Conservation (phyloP, 2,797 vertebrate species). For the Aotus griseimembra region DNA sequence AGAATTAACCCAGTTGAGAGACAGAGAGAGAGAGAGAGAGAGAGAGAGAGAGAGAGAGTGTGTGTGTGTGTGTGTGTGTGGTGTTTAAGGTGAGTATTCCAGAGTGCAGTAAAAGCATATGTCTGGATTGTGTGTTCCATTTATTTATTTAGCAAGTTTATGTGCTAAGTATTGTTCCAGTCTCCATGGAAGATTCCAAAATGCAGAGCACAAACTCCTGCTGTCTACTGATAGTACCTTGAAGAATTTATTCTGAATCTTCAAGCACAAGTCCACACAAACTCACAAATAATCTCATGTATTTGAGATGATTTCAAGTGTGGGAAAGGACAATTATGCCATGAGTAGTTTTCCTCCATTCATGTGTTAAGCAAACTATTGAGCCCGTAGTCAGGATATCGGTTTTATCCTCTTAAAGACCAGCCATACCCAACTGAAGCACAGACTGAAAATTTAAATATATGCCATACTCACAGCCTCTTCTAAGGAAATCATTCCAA, state of each 20-base stretch:
- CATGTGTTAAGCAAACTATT: not conserved
- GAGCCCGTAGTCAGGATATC: not conserved
- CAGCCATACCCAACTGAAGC: not conserved
- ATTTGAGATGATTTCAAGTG: not conserved
- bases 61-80: not conserved
- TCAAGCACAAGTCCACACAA: not conserved
- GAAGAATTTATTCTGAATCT: not conserved
- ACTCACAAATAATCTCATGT: not conserved
- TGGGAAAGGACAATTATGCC: not conserved
- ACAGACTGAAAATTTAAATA: not conserved
- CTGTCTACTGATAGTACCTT: not conserved
- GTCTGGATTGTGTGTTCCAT: not conserved
- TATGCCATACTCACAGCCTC: accelerated
- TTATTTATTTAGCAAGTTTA: not conserved
- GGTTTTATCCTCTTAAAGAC: not conserved
- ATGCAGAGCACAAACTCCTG: not conserved
- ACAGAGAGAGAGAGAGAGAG: not conserved
- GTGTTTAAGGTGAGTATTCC: not conserved
- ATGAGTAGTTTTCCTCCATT: not conserved
- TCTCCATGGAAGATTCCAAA: not conserved
- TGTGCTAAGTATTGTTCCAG: not conserved
- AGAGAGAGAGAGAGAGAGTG: too few relatives aligned
- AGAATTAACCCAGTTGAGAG: not conserved
- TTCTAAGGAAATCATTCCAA: not conserved
- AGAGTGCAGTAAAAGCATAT: not conserved